Percentiles rank a stretch among this genome's conserved stretches.
phyloP scores from a whole-genome alignment of 1,140 invertebrate genomes.

The Papilio helenus region DNA sequence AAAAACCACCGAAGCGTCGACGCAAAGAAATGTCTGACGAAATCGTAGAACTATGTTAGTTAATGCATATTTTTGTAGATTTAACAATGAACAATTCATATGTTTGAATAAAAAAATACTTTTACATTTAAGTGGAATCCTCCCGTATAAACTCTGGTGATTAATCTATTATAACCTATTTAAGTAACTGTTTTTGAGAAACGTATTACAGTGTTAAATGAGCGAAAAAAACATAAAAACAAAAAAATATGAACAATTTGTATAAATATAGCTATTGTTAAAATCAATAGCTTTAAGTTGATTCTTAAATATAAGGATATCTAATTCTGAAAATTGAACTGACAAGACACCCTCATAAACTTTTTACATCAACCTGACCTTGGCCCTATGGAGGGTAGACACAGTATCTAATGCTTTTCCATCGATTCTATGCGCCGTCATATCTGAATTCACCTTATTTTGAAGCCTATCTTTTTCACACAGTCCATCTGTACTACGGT shows the following conservation, averaged over 20 bases:
- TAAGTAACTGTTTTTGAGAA: neutral
- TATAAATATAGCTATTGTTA: neutral
- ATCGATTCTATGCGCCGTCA: too few species aligned
- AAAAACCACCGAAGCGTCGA: slow-evolving; percentile 69
- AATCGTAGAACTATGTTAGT: slow-evolving; percentile 71
- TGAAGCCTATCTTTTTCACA: too few species aligned
- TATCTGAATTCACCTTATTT: too few species aligned
- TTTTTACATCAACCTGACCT: too few species aligned
- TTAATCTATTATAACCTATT: neutral
- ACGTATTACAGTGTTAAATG: neutral
- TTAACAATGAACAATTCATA: neutral
- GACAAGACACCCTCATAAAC: too few species aligned
- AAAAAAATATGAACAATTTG: neutral
- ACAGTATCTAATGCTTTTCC: too few species aligned
- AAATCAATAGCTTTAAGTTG: neutral
- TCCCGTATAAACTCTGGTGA: neutral
- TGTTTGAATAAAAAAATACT: neutral
- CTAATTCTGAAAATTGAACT: neutral
- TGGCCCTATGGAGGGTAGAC: too few species aligned
- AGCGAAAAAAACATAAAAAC: neutral
- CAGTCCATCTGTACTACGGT: too few species aligned
- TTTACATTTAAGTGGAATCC: neutral
- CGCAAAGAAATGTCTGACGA: slow-evolving; percentile 64
- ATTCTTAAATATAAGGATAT: neutral
- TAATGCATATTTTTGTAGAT: slow-evolving; percentile 22